A percentile compares a stretch with the other conserved stretches of the same genome.
These are phyloP conservation scores for Aphodius granarius DNA, from an alignment of 2,888 invertebrate species.

Conservation along the genomic window DNA sequence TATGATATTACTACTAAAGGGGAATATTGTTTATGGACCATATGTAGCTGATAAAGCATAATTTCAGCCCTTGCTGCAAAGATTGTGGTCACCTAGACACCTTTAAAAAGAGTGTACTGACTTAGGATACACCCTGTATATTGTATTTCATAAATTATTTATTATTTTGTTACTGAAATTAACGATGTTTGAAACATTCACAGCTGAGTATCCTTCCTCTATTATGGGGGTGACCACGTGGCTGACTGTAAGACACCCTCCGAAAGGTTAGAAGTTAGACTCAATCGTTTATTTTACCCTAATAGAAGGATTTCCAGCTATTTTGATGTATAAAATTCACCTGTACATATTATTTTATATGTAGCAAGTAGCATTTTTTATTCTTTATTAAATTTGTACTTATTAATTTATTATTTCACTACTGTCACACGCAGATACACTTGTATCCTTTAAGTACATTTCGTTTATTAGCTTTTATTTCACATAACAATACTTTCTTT, in stretches of 20 bases:
- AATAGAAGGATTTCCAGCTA: background rate
- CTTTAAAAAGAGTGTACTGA: too few relatives aligned
- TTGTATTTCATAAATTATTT: too few relatives aligned
- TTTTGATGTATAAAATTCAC: background rate
- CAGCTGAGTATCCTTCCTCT: slow-evolving; percentile 50
- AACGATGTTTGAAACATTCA: slow-evolving; percentile 31
- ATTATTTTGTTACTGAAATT: too few relatives aligned
- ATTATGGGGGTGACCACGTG: slow-evolving; percentile 59
- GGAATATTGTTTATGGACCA: too few relatives aligned
- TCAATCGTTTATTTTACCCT: background rate
- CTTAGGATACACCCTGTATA: background rate
- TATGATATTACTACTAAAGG: too few relatives aligned
- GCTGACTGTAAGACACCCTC: slow-evolving; percentile 57
- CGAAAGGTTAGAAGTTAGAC: slow-evolving; percentile 55
- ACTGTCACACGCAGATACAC: background rate
- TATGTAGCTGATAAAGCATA: too few relatives aligned
- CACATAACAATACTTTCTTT: too few relatives aligned
- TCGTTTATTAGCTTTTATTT: background rate
- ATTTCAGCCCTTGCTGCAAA: too few relatives aligned
- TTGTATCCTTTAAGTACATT: background rate
- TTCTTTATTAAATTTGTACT: background rate
- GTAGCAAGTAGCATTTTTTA: background rate
- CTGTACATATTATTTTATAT: background rate
- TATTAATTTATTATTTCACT: background rate
- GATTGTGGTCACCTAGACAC: background rate